Evolutionary conservation across 1,140 invertebrate species (phyloP).

Genomic region (Drosophila pallidifrons): DNA sequence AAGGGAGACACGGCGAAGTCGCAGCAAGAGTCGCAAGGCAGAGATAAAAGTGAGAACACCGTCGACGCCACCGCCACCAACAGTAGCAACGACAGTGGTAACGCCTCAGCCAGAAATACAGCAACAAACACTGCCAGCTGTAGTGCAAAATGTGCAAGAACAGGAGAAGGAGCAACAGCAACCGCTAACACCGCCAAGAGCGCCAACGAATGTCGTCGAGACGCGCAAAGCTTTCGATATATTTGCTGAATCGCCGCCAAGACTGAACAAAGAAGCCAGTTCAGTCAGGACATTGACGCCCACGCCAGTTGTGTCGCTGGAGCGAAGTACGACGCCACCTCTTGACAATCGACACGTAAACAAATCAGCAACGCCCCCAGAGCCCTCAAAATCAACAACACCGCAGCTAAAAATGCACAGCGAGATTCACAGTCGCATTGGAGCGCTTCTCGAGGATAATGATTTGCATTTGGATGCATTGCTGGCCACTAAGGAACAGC

Average conservation of each 20-base stretch:
- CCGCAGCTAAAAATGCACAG: slow-evolving; percentile 56
- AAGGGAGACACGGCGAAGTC: slow-evolving; percentile 4
- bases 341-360: slow-evolving; percentile 30
- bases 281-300: neutral
- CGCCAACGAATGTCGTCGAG: slow-evolving; percentile 3
- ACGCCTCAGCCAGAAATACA: neutral
- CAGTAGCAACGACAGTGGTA: neutral
- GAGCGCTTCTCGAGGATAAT: slow-evolving; percentile 71
- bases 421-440: slow-evolving; percentile 76
- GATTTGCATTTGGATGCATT: slow-evolving; percentile 63
- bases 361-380: neutral
- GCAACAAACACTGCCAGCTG: slow-evolving; percentile 11
- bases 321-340: slow-evolving; percentile 68
- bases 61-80: slow-evolving; percentile 17
- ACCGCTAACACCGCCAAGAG: slow-evolving; percentile 21
- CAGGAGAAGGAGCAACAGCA: slow-evolving; percentile 12
- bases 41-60: slow-evolving; percentile 31
- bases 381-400: neutral
- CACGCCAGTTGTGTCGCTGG: slow-evolving; percentile 5
- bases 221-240: slow-evolving; percentile 58
- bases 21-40: slow-evolving; percentile 28
- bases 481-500: slow-evolving; percentile 56
- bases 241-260: slow-evolving; percentile 78
- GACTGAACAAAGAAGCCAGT: slow-evolving; percentile 52
- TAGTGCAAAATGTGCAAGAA: neutral